Evolutionary conservation across 2,797 vertebrate genomes (phyloP), one percentile per base, ranked within the genome.

Genomic region (Orestias chungarensis): DNA sequence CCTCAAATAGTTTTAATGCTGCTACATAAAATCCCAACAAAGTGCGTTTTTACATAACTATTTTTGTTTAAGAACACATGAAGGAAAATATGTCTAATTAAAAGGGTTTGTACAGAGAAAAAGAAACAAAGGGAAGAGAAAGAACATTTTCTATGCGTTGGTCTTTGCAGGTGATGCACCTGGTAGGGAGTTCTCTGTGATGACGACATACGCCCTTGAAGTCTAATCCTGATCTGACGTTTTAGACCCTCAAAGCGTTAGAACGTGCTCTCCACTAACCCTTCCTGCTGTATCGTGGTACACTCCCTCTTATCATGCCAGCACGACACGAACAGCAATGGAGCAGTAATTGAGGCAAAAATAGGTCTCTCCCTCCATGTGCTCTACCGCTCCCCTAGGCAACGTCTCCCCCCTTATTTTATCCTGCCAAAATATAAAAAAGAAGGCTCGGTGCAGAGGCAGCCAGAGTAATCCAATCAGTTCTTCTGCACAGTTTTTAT

Each of bases 391-490:
- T 77, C 49, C 54, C 54, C 62, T 17, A 11, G 64, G 47, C 70
- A 25, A 18, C 15, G 15, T 35, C 73, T 70, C 49, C 29, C 66
- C 70, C 46, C 74, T 82, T 69, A 70, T 82, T 85, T 78, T 40
- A 66, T 43, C 38, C 65, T 68, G 61, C 70, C 66, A 54, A 57
- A 46, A 20, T 20, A 54, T 18, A 25, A 75, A 42, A 76, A 66
- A 67, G 31, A n/a, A 71, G 18, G 25, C 43, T 27, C 46, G 71
- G 54, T 8, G 20, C 67, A 74, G 68, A 70, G 65, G 70, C 43
- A 68, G 78, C 72, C 74, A 80, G 80, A 88, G 83, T 87, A 88
- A 91, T 85, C 88, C 86, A 87, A 87, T 88, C 87, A 76, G 68
- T 64, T 64, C 38, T 25, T 55, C 64, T 68, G 74, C 75, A 54